A percentile compares a stretch with the other conserved stretches of the same genome.
These are phyloP conservation scores for Nothoprocta pentlandii DNA, from an alignment of 2,113 vertebrate genomes.

Conservation along the genomic window DNA sequence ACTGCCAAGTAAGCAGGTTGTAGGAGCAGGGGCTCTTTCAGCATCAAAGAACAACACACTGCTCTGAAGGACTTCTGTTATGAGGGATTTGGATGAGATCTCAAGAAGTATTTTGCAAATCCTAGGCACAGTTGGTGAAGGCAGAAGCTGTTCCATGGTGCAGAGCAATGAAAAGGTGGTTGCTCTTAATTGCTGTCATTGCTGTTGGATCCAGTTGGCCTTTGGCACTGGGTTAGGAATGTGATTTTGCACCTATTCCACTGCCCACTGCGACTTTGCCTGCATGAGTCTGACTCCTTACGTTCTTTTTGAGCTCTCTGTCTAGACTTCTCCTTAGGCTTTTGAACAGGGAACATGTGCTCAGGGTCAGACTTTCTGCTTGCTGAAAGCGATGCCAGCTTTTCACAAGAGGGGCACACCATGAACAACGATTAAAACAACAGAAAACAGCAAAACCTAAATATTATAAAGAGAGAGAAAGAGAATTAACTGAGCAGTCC, in stretches of 20 bases:
- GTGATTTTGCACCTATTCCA: not conserved
- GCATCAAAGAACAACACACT: too few relatives aligned
- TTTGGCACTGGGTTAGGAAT: not conserved
- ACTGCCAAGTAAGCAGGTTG: not conserved
- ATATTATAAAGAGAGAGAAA: not conserved
- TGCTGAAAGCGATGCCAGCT: not conserved
- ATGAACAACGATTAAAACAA: not conserved
- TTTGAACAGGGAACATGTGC: not conserved
- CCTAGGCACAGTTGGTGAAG: not conserved
- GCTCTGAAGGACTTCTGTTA: not conserved
- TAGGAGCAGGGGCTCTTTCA: not conserved
- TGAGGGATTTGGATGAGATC: not conserved
- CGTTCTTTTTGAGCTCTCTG: not conserved
- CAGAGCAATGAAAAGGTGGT: not conserved
- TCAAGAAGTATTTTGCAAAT: not conserved
- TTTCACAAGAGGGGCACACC: not conserved
- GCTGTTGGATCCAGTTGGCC: not conserved
- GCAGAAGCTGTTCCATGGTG: not conserved
- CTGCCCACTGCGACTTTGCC: not conserved
- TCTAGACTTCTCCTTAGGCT: not conserved
- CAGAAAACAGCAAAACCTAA: not conserved
- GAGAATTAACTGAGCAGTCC: not conserved
- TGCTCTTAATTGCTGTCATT: not conserved
- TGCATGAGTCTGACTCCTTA: not conserved
- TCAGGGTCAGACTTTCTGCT: not conserved